Conservation (phyloP, 2,113 vertebrate species). For the Cephalopholis sonnerati region DNA sequence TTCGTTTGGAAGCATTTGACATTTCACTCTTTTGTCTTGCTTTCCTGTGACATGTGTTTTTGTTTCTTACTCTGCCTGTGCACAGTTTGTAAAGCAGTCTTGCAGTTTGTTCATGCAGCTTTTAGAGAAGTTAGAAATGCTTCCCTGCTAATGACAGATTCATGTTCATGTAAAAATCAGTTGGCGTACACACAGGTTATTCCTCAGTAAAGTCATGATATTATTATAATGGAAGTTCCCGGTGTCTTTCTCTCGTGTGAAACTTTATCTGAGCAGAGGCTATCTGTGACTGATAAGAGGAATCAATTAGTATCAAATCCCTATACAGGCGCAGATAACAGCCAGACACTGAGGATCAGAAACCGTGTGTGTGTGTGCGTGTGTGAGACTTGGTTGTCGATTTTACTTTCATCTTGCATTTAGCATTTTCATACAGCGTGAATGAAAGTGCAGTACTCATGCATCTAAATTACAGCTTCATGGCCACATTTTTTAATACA, state of each 20-base stretch:
- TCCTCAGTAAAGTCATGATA: not conserved
- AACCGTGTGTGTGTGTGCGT: not conserved
- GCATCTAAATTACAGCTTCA: not conserved
- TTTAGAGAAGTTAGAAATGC: not conserved
- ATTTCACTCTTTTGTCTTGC: not conserved
- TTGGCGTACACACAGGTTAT: not conserved
- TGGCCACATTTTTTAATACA: not conserved
- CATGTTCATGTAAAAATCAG: not conserved
- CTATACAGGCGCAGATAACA: not conserved
- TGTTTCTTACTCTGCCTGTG: not conserved
- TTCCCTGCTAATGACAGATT: not conserved
- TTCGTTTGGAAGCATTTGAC: not conserved
- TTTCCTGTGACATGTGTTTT: not conserved
- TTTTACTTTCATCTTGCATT: not conserved
- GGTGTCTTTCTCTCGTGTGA: not conserved
- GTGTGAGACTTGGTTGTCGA: not conserved
- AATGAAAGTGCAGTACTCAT: not conserved
- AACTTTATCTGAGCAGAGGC: not conserved
- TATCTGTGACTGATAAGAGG: slow-evolving; percentile 22
- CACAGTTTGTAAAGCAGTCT: not conserved
- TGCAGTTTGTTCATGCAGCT: not conserved
- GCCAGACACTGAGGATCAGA: not conserved
- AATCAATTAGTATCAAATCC: slow-evolving; percentile 33
- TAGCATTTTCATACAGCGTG: not conserved
- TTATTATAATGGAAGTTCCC: not conserved